Percentiles rank a stretch among this genome's conserved stretches.
Conservation (phyloP, 2,888 invertebrate species). For the Noctuana brunneofusca region DNA sequence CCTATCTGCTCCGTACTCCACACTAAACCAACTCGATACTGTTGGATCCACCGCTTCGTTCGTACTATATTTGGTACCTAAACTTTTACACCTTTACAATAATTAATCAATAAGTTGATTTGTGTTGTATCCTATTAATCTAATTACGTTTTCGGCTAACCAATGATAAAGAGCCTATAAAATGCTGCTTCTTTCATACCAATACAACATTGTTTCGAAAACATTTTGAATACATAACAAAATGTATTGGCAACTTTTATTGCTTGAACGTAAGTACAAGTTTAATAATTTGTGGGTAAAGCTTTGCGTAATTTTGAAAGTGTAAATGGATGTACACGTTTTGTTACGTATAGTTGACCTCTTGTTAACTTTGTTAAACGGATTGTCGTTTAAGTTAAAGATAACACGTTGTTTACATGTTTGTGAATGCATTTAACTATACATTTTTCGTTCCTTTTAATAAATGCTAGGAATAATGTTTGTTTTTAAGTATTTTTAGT, state of each 20-base stretch:
- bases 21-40: no score
- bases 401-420: not conserved
- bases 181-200: not conserved
- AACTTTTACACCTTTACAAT: no score
- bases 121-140: not conserved
- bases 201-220: not conserved
- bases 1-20: no score
- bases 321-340: slow-evolving; percentile 8
- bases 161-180: not conserved
- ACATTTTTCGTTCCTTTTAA: no score
- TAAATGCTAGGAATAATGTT: no score
- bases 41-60: no score
- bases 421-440: no score
- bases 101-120: no score
- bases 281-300: not conserved
- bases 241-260: slow-evolving; percentile 1
- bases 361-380: not conserved
- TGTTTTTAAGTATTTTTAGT: no score
- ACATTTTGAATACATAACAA: not conserved
- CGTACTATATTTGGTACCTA: no score
- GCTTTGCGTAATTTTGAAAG: slow-evolving; percentile 20
- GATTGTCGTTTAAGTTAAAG: not conserved
- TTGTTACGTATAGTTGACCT: slow-evolving; percentile 6
- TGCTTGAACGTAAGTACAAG: slow-evolving; percentile 8
- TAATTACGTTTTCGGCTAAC: not conserved